phyloP scores from a whole-genome alignment of 2,113 vertebrate genomes.

The Trogon melanurus region DNA sequence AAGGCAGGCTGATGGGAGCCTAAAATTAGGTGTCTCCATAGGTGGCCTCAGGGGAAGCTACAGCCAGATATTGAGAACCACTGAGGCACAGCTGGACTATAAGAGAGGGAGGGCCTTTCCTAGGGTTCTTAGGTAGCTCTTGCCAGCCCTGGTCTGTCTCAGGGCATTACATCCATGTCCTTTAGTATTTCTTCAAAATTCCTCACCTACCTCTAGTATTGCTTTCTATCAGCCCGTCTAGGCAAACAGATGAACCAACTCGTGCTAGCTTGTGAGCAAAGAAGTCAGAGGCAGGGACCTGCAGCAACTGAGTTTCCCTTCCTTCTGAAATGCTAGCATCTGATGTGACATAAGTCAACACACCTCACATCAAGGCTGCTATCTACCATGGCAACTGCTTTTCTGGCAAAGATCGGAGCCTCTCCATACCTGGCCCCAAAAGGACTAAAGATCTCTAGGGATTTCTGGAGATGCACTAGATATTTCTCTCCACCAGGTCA shows the following conservation, averaged over 20 bases:
- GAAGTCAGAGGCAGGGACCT: neutral
- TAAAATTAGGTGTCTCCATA: neutral
- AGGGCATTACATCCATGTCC: neutral
- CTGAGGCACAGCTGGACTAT: neutral
- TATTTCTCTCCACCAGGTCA: neutral
- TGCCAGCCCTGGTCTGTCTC: neutral
- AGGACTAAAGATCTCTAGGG: neutral
- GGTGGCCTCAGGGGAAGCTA: neutral
- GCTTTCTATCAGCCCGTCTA: neutral
- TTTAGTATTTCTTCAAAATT: neutral
- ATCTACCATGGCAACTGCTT: neutral
- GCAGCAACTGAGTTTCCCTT: neutral
- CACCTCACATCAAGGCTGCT: neutral
- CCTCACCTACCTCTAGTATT: neutral
- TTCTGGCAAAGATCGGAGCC: accelerated
- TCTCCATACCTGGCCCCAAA: neutral
- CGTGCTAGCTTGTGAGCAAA: neutral
- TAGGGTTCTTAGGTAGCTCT: neutral
- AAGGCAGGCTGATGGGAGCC: neutral
- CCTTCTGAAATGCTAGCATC: neutral
- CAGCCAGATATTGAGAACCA: neutral
- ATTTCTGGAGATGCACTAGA: neutral
- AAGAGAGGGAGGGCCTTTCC: neutral
- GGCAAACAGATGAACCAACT: neutral
- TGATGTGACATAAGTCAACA: neutral